These are phyloP conservation scores for Spicauda simplicius DNA, from an alignment of 2,888 invertebrate species.

Conservation along the genomic window DNA sequence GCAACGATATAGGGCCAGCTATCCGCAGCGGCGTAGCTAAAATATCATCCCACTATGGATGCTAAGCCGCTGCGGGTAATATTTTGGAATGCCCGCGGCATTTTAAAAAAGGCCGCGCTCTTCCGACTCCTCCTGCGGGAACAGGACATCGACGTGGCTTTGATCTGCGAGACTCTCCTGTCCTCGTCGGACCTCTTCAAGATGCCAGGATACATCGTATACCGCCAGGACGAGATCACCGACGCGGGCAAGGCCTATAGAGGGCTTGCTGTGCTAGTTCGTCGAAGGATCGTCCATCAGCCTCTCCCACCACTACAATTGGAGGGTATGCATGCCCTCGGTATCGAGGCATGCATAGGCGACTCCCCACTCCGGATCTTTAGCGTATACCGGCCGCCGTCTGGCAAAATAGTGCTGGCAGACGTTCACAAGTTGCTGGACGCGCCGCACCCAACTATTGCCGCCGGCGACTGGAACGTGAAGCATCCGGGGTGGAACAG, in stretches of 20 bases:
- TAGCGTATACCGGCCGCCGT: constrained; percentile 37
- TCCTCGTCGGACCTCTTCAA: constrained; percentile 1
- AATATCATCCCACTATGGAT: constrained; percentile 7
- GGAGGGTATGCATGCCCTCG: constrained; percentile 25
- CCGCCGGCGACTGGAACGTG: constrained; percentile 35
- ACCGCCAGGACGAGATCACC: constrained; percentile 24
- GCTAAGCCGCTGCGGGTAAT: background rate
- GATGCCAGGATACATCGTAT: constrained; percentile 16
- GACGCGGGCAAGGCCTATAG: background rate
- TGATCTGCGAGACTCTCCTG: no score
- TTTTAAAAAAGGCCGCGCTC: constrained; percentile 10
- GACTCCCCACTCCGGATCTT: constrained; percentile 12
- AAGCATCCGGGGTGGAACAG: constrained; percentile 41
- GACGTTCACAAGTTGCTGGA: constrained; percentile 11
- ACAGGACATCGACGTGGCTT: no score
- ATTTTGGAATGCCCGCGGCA: constrained; percentile 18
- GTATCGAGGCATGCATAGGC: constrained; percentile 9
- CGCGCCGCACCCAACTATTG: background rate
- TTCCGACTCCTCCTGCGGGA: constrained; percentile 21
- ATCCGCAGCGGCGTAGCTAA: background rate
- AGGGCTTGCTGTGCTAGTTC: constrained; percentile 34
- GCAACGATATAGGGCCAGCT: background rate
- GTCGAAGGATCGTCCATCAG: constrained; percentile 33
- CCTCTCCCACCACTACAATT: background rate
- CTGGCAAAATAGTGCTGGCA: background rate